Base-by-base conservation (phyloP, 2,797 vertebrate species). In the Anas bernieri region DNA sequence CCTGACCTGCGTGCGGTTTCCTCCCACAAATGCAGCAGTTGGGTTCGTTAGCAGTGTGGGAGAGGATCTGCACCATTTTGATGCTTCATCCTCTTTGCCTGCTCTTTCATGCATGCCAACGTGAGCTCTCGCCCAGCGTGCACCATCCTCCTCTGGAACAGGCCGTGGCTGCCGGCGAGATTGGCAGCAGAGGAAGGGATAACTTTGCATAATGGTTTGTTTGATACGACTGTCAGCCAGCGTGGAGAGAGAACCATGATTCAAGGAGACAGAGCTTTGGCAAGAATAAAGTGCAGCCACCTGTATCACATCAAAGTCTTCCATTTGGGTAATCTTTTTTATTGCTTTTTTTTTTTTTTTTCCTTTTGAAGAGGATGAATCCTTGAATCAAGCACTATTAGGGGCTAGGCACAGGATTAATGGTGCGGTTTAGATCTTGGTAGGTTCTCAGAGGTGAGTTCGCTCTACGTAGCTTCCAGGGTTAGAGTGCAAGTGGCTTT, bases 391-490 rank as follows among this genome's bases (percentile, higher is more conserved):
- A 76, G 31, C 7, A 1, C 30, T 3, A 0, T 78, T 74, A 50
- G 35, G 59, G 30, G 54, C 61, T 80, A 68, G 72, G 28, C 61
- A 9, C 26, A 52, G 69, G 15, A 80, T 89, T 74, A 80, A 78
- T 58, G 62, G 43, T 85, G 46, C 43, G 9, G 68, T 90, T 85
- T 35, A 33, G 37, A 55, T 85, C 64, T 93, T 41, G 67, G 72
- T 93, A 88, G 30, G 52, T 92, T 89, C 67, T 86, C 37, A 77
- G 76, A 58, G 79, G 41, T 62, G 35, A 18, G 17, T 86, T 91
- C 63, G 37, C 86, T 83, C 78, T 75, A 58, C 3, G 0, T 87
- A 62, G 45, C 77, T 84, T 85, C 86, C 58, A 87, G 77, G 37
- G 61, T 90, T 90, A 82, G 48, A 43, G 68, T 84, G 68, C 81